Conservation (phyloP, 1,140 invertebrate species). For the Planococcus citri region DNA sequence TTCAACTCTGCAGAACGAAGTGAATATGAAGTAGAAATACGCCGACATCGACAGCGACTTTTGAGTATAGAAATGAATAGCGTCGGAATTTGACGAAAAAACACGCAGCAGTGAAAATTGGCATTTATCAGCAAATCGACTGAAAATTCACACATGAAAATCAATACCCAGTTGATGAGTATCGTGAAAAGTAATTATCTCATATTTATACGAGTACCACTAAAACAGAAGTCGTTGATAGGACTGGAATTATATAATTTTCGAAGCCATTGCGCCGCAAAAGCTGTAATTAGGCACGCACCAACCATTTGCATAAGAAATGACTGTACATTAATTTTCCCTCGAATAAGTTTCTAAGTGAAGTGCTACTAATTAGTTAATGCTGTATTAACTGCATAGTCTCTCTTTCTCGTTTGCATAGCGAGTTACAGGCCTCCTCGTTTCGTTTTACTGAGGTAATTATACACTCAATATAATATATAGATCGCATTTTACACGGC, state of each 20-base stretch:
- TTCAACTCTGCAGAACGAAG: no score
- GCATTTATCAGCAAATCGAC: no score
- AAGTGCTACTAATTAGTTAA: slow-evolving; percentile 19
- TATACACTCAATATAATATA: background rate
- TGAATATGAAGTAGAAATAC: no score
- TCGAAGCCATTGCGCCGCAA: background rate
- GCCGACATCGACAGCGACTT: no score
- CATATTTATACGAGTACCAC: background rate
- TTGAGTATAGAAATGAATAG: no score
- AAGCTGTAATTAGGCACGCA: slow-evolving; percentile 11
- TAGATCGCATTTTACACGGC: background rate
- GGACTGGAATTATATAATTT: background rate
- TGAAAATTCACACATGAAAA: no score
- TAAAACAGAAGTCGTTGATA: background rate
- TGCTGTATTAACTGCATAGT: background rate
- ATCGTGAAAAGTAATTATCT: background rate
- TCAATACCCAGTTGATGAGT: no score
- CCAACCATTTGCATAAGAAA: slow-evolving; percentile 19
- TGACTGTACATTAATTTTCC: slow-evolving; percentile 16
- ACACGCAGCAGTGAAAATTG: no score
- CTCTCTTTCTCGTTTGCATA: background rate
- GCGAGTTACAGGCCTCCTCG: background rate
- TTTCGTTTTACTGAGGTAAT: background rate
- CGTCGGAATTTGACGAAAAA: no score
- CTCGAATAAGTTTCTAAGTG: slow-evolving; percentile 14